Conservation (phyloP, 2,797 vertebrate species). For the Notolabrus celidotus region DNA sequence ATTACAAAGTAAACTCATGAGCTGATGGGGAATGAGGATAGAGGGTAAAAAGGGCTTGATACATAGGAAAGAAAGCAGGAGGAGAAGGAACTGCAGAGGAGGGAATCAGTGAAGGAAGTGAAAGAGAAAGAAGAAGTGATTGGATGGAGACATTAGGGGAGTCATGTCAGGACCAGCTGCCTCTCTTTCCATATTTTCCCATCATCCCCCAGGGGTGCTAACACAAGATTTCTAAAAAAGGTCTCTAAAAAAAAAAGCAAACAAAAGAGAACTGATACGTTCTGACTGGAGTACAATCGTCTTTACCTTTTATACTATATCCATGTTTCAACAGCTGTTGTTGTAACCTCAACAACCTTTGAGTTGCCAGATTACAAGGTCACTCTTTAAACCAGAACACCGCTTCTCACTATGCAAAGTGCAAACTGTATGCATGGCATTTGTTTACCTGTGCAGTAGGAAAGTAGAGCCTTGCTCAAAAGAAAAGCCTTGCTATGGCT, state of each 20-base stretch:
- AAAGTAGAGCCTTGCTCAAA: no score
- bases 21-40: neutral
- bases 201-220: slow-evolving; percentile 41
- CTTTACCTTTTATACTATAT: no score
- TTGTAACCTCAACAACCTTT: no score
- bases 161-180: slow-evolving; percentile 59
- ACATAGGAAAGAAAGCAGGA: neutral
- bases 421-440: no score
- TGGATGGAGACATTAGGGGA: slow-evolving; percentile 39
- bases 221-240: slow-evolving; percentile 46
- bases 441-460: no score
- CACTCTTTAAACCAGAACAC: no score
- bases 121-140: slow-evolving; percentile 8
- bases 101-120: slow-evolving; percentile 5
- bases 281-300: slow-evolving; percentile 4
- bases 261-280: slow-evolving; percentile 25
- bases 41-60: neutral
- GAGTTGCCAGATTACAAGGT: no score
- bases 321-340: no score
- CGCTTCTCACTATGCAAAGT: no score
- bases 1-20: neutral
- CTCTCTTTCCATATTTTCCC: slow-evolving; percentile 53
- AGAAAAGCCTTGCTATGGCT: no score
- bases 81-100: slow-evolving; percentile 3
- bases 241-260: slow-evolving; percentile 37